These are phyloP conservation scores for Nematolebias whitei DNA, from an alignment of 2,113 vertebrate genomes.

Conservation along the genomic window DNA sequence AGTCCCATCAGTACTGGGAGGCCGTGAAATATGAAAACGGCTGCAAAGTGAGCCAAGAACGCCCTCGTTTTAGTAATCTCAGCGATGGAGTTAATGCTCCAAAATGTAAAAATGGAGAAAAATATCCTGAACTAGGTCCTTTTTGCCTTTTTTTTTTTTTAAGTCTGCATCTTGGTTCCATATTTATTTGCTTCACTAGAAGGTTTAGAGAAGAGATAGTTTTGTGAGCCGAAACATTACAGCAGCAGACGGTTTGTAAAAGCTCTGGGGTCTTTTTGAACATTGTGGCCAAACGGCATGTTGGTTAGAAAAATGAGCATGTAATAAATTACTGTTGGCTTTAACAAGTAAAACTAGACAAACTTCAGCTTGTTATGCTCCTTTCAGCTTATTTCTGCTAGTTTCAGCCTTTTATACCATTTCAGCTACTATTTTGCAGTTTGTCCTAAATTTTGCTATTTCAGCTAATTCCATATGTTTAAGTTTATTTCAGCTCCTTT, in stretches of 20 bases:
- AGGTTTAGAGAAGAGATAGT: neutral
- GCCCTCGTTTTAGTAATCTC: constrained; percentile 17
- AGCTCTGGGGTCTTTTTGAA: too few relatives aligned
- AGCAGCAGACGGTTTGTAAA: neutral
- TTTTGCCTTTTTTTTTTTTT: neutral
- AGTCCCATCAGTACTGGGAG: constrained; percentile 48
- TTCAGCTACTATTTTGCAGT: too few relatives aligned
- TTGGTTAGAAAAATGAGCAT: too few relatives aligned
- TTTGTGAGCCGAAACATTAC: neutral
- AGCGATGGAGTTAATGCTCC: constrained; percentile 7
- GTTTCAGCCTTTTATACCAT: too few relatives aligned
- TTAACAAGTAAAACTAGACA: too few relatives aligned
- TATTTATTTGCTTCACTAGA: neutral
- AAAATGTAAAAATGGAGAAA: constrained; percentile 1
- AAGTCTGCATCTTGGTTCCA: neutral
- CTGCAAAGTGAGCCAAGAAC: constrained; percentile 26
- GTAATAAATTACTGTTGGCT: too few relatives aligned
- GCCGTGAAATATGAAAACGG: constrained; percentile 43
- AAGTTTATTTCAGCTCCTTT: too few relatives aligned
- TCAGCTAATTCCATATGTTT: too few relatives aligned
- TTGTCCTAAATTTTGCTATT: too few relatives aligned
- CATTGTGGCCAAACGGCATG: too few relatives aligned
- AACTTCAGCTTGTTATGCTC: too few relatives aligned
- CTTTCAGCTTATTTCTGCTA: too few relatives aligned
- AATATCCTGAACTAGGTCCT: neutral